Percentiles rank a stretch among this genome's conserved stretches.
Evolutionary conservation across 1,140 invertebrate species (phyloP).

Genomic region (Polyergus mexicanus): DNA sequence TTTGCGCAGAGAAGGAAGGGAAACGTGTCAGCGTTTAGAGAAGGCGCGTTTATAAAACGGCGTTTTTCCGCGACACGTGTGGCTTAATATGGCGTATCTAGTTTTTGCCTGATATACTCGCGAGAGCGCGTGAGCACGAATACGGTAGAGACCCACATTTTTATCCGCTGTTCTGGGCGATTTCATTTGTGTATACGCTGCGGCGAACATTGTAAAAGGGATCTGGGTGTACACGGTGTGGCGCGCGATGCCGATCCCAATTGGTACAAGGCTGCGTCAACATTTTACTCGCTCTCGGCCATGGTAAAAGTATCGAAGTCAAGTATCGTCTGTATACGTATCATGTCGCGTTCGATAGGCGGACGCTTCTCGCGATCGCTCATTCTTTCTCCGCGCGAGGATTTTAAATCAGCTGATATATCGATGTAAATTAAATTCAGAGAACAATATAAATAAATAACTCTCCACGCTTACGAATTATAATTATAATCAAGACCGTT

Average conservation of each 20-base stretch:
- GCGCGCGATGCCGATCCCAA: constrained; percentile 69
- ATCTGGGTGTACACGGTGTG: constrained; percentile 43
- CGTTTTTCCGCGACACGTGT: constrained; percentile 46
- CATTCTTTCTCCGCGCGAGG: constrained; percentile 35
- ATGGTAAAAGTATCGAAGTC: constrained; percentile 74
- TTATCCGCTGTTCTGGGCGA: constrained; percentile 56
- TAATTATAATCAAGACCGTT: too few species aligned
- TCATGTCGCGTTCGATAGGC: constrained; percentile 56
- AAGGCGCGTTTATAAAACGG: constrained; percentile 52
- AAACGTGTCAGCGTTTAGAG: constrained; percentile 47
- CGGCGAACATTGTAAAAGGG: constrained; percentile 71
- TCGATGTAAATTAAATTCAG: not conserved
- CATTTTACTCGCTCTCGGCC: constrained; percentile 74
- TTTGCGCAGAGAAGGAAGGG: not conserved
- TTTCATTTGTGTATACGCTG: constrained; percentile 68
- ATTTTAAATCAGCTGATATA: not conserved
- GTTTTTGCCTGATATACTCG: constrained; percentile 57
- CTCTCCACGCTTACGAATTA: too few species aligned
- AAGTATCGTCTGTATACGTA: constrained; percentile 47
- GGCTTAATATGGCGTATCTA: constrained; percentile 54
- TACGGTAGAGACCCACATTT: constrained; percentile 62
- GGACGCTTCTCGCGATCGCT: constrained; percentile 23
- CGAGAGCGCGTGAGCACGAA: constrained; percentile 42
- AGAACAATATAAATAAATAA: not conserved
- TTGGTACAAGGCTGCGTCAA: constrained; percentile 77